phyloP scores from a whole-genome alignment of 2,113 vertebrate species.

The Fukomys damarensis region DNA sequence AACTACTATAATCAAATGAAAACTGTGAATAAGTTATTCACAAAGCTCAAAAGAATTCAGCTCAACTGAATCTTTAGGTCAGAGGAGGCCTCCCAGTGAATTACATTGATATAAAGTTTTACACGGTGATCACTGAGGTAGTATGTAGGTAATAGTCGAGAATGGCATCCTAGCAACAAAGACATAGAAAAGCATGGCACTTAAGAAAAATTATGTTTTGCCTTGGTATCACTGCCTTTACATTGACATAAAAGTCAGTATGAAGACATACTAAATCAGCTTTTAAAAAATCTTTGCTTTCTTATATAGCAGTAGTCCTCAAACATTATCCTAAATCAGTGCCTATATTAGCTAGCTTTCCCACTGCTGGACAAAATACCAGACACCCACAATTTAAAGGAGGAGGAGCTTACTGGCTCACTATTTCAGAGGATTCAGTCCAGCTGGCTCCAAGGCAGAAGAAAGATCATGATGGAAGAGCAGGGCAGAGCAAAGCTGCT shows the following conservation, averaged over 20 bases:
- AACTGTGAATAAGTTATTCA: background rate
- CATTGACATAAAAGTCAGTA: background rate
- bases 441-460: background rate
- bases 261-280: background rate
- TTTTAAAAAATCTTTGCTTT: background rate
- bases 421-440: background rate
- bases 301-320: background rate
- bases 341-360: background rate
- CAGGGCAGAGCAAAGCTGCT: background rate
- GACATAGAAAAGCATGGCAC: background rate
- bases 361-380: background rate
- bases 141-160: accelerated
- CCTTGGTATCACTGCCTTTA: background rate
- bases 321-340: background rate
- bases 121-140: background rate
- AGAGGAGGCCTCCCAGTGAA: background rate
- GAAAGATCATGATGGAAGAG: background rate
- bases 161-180: background rate
- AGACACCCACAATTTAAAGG: background rate
- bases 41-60: background rate
- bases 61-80: accelerated
- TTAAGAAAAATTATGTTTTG: background rate
- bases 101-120: background rate
- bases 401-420: background rate
- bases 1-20: background rate